Evolutionary conservation across 2,797 vertebrate species (phyloP).

Genomic region (Aselliscus stoliczkanus): DNA sequence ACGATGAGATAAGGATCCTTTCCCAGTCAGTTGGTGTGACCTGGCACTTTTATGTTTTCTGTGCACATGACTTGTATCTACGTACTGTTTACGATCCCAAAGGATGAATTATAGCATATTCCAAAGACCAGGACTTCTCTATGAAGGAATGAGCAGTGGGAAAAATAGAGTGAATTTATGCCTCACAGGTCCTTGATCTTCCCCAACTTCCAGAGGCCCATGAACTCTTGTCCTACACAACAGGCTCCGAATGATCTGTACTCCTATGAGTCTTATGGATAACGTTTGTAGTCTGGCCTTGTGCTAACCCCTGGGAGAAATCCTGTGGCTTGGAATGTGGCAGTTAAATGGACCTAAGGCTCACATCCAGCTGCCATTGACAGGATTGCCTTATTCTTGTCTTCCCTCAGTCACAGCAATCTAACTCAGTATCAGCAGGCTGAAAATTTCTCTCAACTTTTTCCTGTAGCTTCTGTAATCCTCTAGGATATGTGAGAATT

Average conservation of each 20-base stretch:
- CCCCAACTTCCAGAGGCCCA: not conserved
- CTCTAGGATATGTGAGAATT: not conserved
- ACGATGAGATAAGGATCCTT: not conserved
- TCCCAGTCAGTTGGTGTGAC: not conserved
- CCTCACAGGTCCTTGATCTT: not conserved
- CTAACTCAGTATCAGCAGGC: fast-evolving
- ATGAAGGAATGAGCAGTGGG: not conserved
- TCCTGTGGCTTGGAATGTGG: not conserved
- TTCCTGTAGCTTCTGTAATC: not conserved
- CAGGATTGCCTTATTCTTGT: not conserved
- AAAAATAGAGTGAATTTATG: not conserved
- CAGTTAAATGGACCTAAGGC: not conserved
- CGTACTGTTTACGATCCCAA: not conserved
- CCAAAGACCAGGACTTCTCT: not conserved
- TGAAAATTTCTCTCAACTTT: not conserved
- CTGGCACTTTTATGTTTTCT: not conserved
- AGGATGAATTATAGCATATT: not conserved
- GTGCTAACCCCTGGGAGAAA: not conserved
- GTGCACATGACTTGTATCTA: not conserved
- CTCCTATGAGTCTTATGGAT: not conserved
- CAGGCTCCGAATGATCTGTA: not conserved
- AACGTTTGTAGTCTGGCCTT: not conserved
- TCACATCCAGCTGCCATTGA: not conserved
- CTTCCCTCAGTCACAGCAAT: not conserved
- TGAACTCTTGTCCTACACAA: not conserved